phyloP scores from a whole-genome alignment of 92 coral and sea anemone genomes.

The Phenganax marumi region DNA sequence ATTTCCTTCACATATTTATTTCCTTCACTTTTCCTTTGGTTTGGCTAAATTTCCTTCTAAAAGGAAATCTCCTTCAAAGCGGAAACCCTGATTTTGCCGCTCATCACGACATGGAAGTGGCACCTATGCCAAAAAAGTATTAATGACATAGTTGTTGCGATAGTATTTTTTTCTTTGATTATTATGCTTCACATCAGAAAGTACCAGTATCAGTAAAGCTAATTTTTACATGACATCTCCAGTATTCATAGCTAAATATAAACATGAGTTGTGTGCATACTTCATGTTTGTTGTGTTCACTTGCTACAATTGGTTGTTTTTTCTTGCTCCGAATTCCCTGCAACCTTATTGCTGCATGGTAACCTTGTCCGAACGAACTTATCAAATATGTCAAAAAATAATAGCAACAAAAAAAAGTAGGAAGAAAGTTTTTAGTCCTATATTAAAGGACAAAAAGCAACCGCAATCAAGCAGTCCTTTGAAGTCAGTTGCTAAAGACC shows the following conservation, averaged over 20 bases:
- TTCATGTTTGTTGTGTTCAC: not conserved
- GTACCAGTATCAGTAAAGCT: no score
- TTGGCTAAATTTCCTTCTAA: no score
- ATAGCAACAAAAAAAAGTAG: not conserved
- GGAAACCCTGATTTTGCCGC: no score
- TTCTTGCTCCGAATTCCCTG: not conserved
- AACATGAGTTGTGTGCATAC: not conserved
- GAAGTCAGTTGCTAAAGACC: no score
- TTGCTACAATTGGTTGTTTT: not conserved
- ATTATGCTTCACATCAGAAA: no score
- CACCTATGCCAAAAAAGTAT: no score
- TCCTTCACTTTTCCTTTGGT: no score
- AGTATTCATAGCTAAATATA: not conserved
- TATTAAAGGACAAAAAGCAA: conserved; percentile 12
- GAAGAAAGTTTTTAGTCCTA: not conserved
- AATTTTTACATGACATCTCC: not conserved
- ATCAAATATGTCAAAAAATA: conserved; percentile 5
- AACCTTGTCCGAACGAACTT: not conserved
- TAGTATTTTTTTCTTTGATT: no score
- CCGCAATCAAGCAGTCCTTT: conserved; percentile 20
- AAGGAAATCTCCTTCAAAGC: no score
- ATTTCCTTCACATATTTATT: no score
- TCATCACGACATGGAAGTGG: no score
- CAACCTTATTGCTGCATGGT: not conserved
- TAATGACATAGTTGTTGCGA: no score